A percentile compares a stretch with the other conserved stretches of the same genome.
Evolutionary conservation across 2,888 invertebrate genomes (phyloP).

Genomic region (Agrochola macilenta): DNA sequence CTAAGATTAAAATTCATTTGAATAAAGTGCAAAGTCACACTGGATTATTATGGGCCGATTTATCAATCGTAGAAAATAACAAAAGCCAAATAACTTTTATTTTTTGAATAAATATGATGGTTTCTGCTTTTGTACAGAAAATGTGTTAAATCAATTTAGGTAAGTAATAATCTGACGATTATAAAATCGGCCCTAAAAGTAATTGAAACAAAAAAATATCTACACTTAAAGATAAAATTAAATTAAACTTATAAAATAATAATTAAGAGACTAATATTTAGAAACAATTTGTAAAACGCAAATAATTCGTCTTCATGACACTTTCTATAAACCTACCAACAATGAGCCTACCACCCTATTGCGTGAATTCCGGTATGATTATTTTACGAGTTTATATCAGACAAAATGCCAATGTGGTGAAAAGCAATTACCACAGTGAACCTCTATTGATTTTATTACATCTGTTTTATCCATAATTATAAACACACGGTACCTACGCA

Average conservation of each 20-base stretch:
- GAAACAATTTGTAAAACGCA: not conserved
- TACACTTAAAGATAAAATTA: constrained; percentile 7
- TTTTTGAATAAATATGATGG: not conserved
- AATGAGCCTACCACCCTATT: not conserved
- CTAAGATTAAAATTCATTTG: not conserved
- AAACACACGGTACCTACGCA: too few species aligned
- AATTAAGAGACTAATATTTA: not conserved
- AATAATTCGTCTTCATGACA: not conserved
- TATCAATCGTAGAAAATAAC: not conserved
- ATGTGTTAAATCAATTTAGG: not conserved
- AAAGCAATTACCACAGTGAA: constrained; percentile 9
- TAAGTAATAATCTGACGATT: not conserved
- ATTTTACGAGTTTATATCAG: constrained; percentile 16
- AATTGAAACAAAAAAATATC: constrained; percentile 10
- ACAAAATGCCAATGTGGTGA: constrained; percentile 15
- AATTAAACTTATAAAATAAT: not conserved
- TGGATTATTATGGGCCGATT: not conserved
- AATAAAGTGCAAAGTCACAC: not conserved
- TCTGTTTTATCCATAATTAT: too few species aligned
- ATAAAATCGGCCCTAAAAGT: not conserved
- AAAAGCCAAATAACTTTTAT: too few species aligned
- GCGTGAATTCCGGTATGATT: not conserved
- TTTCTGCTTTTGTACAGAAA: not conserved
- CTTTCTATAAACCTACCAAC: not conserved
- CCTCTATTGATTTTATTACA: too few species aligned